Evolutionary conservation across 1,140 invertebrate species (phyloP), one percentile per base, ranked within the genome.

Genomic region (Anoplolepis gracilipes): DNA sequence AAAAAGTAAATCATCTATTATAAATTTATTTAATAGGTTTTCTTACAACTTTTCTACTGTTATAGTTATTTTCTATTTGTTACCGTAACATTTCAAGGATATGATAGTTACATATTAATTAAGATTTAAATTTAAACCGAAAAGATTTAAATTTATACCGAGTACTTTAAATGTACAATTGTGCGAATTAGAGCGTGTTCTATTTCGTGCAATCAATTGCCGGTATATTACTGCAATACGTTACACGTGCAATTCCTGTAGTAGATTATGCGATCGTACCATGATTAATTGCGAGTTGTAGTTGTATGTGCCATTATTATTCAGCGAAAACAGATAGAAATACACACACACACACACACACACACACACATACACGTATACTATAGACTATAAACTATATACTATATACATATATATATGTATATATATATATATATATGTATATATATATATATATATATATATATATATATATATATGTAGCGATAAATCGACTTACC

Each of bases 211-310:
- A 72, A 82, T 82, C 67, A 82, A 82, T 82, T 82, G 67, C 78
- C 67, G 78, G 53, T 72, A 82, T 82, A 82, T 82, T 82, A 82
- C 67, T 67, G 67, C 67, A 67, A 82, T 72, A 82, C 53, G 65
- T 81, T 72, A 67, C 78, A 72, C 78, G 78, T 82, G 53, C 78
- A 82, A 82, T 82, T 73, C 73, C 78, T 82, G 67, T 82, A 82
- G 59, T 82, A 82, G 53, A 82, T 82, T 82, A 82, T 82, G 67
- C 78, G 53, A 72, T 59, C 78, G 49, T 82, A 67, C 36, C 36
- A 69, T 82, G 78, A 82, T 82, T 82, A 82, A 82, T 82, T 82
- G 67, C 67, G 16, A 82, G 78, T 59, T 69, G 67, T 67, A 82
- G 53, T 82, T 82, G 67, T 82, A 82, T 55, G 53, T 16, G 53